phyloP scores from a whole-genome alignment of 53 echinoderm and acorn worm genomes.

The Hippasteria phrygiana region DNA sequence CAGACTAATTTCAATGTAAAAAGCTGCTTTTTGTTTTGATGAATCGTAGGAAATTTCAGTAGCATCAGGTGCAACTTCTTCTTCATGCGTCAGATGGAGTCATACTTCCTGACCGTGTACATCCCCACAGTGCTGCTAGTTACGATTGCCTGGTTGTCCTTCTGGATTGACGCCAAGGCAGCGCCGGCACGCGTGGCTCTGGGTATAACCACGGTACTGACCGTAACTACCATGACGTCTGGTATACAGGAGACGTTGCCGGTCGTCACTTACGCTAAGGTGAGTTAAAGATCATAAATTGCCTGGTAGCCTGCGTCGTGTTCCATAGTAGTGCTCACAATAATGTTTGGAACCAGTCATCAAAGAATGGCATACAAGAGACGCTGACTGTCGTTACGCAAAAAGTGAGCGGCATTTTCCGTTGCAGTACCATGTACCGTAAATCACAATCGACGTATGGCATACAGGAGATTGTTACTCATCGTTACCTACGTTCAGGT shows the following conservation, averaged over 20 bases:
- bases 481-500: no score
- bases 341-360: no score
- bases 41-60: slow-evolving; percentile 71
- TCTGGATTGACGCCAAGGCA: slow-evolving; percentile 85
- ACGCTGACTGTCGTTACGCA: no score
- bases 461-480: no score
- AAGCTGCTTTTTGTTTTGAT: not conserved
- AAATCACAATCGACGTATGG: no score
- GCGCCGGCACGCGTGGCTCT: slow-evolving; percentile 87
- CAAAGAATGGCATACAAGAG: no score
- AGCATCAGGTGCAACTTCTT: slow-evolving; percentile 63
- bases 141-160: slow-evolving; percentile 82
- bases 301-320: not conserved
- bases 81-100: slow-evolving; percentile 76
- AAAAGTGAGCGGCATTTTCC: no score
- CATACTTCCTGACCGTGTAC: slow-evolving; percentile 82
- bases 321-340: no score
- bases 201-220: slow-evolving; percentile 83
- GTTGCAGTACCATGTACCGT: no score
- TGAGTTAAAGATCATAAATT: no score
- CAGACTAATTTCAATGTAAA: no score
- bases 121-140: slow-evolving; percentile 82
- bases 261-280: slow-evolving; percentile 78
- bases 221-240: slow-evolving; percentile 83
- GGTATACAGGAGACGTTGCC: slow-evolving; percentile 79